These are phyloP conservation scores for Nerophis ophidion DNA, from an alignment of 2,113 vertebrate genomes.

Conservation along the genomic window DNA sequence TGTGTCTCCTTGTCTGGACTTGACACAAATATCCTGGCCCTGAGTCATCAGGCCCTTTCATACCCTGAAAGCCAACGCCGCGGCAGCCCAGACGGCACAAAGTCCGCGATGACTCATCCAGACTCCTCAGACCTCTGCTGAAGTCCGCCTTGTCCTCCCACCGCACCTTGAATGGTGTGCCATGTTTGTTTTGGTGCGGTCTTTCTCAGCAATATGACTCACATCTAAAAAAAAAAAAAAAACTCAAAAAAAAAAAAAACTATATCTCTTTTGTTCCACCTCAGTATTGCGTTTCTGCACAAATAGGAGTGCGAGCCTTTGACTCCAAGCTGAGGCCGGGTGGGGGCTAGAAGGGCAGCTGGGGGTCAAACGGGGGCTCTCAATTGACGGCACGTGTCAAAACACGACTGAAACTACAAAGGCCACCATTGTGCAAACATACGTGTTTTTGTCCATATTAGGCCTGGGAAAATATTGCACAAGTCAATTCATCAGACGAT, in stretches of 20 bases:
- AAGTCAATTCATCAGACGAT: no score
- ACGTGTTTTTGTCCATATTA: no score
- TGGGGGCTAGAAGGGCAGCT: background rate
- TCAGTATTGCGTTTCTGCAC: background rate
- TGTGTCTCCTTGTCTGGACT: constrained; percentile 41
- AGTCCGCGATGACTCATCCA: background rate
- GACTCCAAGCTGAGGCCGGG: background rate
- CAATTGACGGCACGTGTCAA: constrained; percentile 68
- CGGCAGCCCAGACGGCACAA: constrained; percentile 10
- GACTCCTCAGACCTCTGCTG: background rate
- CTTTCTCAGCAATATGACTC: background rate
- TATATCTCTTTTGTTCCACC: background rate
- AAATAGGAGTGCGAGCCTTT: constrained; percentile 9
- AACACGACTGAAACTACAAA: constrained; percentile 45
- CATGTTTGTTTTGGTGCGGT: background rate
- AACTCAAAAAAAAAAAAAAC: no score
- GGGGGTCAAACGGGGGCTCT: background rate
- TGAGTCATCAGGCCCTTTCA: constrained; percentile 50
- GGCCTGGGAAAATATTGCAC: no score
- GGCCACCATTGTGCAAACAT: no score
- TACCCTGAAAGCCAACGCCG: constrained; percentile 19
- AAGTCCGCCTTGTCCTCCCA: background rate
- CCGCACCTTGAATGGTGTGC: background rate
- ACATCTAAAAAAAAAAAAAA: no score
- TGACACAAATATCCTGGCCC: constrained; percentile 52